Evolutionary conservation across 2,113 vertebrate genomes (phyloP).

Genomic region (Lamprotornis superbus): DNA sequence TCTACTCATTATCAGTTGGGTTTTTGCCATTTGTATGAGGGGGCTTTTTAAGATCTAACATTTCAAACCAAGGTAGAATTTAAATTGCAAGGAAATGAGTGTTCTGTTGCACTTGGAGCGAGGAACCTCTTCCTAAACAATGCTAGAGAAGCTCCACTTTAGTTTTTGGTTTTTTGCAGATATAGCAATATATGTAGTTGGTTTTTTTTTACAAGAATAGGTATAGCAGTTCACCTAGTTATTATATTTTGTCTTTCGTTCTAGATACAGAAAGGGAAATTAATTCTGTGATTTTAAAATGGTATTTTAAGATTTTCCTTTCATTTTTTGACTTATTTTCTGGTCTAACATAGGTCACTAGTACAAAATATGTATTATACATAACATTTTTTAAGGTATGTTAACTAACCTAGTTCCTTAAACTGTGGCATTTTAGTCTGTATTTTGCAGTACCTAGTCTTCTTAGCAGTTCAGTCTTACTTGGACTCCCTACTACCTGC

Average conservation of each 20-base stretch:
- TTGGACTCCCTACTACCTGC: neutral
- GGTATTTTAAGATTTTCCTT: neutral
- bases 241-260: neutral
- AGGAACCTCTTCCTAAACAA: neutral
- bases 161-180: neutral
- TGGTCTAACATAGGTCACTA: neutral
- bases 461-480: neutral
- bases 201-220: neutral
- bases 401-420: neutral
- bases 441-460: neutral
- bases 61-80: neutral
- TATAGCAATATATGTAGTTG: neutral
- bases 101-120: neutral
- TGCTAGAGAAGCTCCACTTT: neutral
- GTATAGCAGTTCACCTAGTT: neutral
- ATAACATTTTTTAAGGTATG: neutral
- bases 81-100: neutral
- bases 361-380: neutral
- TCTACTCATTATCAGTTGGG: neutral
- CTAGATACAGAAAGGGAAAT: neutral
- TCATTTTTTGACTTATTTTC: neutral
- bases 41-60: neutral
- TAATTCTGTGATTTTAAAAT: neutral
- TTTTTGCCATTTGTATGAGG: neutral
- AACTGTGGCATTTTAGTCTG: neutral